Base-by-base conservation (phyloP, 2,113 vertebrate genomes). In the Cromileptes altivelis region DNA sequence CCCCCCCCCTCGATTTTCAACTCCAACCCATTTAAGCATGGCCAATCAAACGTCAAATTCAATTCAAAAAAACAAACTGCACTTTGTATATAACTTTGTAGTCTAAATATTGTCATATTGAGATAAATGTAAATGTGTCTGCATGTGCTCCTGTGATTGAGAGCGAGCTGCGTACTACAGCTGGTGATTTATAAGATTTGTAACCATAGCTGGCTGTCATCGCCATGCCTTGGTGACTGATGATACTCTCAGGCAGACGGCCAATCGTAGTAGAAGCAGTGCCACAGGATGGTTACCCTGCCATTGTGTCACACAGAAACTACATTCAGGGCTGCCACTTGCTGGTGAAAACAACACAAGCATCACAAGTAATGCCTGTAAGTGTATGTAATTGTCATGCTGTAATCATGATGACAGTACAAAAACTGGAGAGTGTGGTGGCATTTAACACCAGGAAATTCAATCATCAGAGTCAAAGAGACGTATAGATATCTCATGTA, bases 121-220 rank as follows among this genome's bases (percentile, higher is more conserved):
- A 80, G 61, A 70, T 56, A 75, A 53, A 70, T 47, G 42, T 10
- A 55, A 40, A 82, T 13, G n/a, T 60, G 49, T 71, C 67, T 30
- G 19, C 30, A 72, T 30, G 52, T 68, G 70, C 30, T 61, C 33
- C 13, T 60, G 50, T 52, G 30, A 75, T 14, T 73, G 19, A 80
- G 33, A 75, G 62, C 5, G 18, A 2, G 52, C 42, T 6, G 6
- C 2, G 7, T 45, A 67, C 27, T 75, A 63, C 70, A 74, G 52
- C 25, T n/a, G 13, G 8, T 87, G 67, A 80, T 69, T 86, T 81
- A 70, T 61, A 63, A 33, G 21, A 57, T 81, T 49, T 81, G 56
- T 13, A 65, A 73, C 55, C 63, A 63, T 67, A 80, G 75, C 70
- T 78, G 81, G 62, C 82, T 78, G 61, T 86, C 84, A 62, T 77